phyloP scores from a whole-genome alignment of 2,888 invertebrate species.

The Hydropsyche betteni region DNA sequence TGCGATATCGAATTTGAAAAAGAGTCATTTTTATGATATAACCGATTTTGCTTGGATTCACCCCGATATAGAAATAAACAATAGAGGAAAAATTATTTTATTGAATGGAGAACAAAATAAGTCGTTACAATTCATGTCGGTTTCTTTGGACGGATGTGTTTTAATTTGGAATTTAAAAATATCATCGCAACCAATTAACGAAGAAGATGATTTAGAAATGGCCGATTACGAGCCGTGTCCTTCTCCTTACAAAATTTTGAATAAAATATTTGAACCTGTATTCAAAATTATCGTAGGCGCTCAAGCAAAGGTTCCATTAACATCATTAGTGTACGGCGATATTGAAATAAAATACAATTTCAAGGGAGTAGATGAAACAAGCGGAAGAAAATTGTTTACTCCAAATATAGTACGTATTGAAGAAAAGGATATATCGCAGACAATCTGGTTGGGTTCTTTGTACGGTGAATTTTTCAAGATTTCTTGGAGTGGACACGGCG shows the following conservation, averaged over 20 bases:
- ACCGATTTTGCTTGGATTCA: slow-evolving; percentile 76
- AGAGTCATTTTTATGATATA: slow-evolving; percentile 72
- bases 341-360: slow-evolving; percentile 55
- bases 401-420: background rate
- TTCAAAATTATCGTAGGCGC: slow-evolving; percentile 66
- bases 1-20: slow-evolving; percentile 69
- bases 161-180: slow-evolving; percentile 70
- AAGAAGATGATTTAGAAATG: slow-evolving; percentile 58
- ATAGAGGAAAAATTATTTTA: slow-evolving; percentile 66
- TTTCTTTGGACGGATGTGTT: slow-evolving; percentile 73
- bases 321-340: slow-evolving; percentile 56
- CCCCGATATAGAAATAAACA: slow-evolving; percentile 67
- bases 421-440: slow-evolving; percentile 44
- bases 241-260: slow-evolving; percentile 69
- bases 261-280: slow-evolving; percentile 70
- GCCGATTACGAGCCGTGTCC: background rate
- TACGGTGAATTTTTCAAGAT: slow-evolving; percentile 62
- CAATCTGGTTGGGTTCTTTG: slow-evolving; percentile 60
- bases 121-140: slow-evolving; percentile 71
- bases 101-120: slow-evolving; percentile 58
- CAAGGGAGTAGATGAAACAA: slow-evolving; percentile 53
- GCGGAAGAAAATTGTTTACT: slow-evolving; percentile 61
- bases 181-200: slow-evolving; percentile 45
- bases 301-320: slow-evolving; percentile 61
- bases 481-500: slow-evolving; percentile 75